phyloP scores from a whole-genome alignment of 1,140 invertebrate species.

The Dendroctonus valens region DNA sequence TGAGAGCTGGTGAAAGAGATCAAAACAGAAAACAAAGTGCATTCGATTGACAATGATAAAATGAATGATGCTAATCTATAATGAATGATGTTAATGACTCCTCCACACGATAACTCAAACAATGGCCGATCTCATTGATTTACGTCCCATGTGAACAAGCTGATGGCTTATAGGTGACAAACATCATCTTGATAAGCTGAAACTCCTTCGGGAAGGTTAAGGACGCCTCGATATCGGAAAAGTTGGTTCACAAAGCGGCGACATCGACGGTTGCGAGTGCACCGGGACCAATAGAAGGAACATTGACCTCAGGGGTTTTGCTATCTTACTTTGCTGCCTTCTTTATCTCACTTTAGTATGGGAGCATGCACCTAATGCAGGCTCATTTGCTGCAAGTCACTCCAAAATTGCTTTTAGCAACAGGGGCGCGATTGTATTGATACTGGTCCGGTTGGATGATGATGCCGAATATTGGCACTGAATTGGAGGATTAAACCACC shows the following conservation, averaged over 20 bases:
- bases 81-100: no score
- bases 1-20: no score
- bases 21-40: no score
- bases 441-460: no score
- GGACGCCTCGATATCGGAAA: slow-evolving; percentile 28
- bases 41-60: no score
- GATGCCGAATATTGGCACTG: no score
- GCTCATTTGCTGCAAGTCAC: slow-evolving; percentile 16
- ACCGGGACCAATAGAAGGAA: slow-evolving; percentile 32
- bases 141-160: no score
- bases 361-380: slow-evolving; percentile 18
- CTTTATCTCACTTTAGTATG: slow-evolving; percentile 28
- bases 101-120: no score
- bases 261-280: slow-evolving; percentile 25
- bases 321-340: slow-evolving; percentile 25
- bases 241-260: slow-evolving; percentile 25
- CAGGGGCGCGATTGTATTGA: neutral
- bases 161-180: slow-evolving; percentile 17
- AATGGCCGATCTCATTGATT: no score
- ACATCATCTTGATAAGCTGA: slow-evolving; percentile 28
- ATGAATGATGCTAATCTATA: no score
- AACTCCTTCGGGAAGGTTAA: slow-evolving; percentile 34
- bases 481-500: no score
- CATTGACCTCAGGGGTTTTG: slow-evolving; percentile 24
- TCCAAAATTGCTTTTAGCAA: slow-evolving; percentile 23